phyloP scores from a whole-genome alignment of 2,888 invertebrate species.

The Eilema sororculum region DNA sequence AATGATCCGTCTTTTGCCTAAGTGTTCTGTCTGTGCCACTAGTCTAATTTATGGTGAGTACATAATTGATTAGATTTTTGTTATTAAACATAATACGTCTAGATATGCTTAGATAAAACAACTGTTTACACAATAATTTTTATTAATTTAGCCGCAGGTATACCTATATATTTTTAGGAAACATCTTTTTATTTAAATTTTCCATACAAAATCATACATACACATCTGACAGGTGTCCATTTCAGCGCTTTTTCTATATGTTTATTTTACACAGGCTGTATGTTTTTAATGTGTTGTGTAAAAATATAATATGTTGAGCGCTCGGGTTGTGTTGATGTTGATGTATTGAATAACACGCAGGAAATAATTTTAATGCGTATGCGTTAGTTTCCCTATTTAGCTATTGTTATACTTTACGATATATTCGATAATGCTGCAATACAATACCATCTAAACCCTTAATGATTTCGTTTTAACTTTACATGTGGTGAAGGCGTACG shows the following conservation, averaged over 20 bases:
- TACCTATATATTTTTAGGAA: background rate
- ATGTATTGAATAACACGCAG: background rate
- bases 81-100: too few relatives aligned
- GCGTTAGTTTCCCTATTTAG: constrained; percentile 9
- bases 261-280: background rate
- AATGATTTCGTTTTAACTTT: constrained; percentile 35
- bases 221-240: background rate
- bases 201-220: background rate
- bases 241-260: background rate
- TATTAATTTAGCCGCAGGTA: background rate
- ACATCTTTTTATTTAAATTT: background rate
- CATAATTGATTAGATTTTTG: too few relatives aligned
- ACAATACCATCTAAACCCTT: constrained; percentile 35
- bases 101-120: too few relatives aligned
- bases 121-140: background rate
- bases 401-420: constrained; percentile 27
- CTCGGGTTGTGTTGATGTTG: background rate
- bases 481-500: constrained; percentile 37
- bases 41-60: too few relatives aligned
- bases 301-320: background rate
- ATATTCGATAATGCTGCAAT: constrained; percentile 38
- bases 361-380: background rate
- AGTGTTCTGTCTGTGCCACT: too few relatives aligned
- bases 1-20: too few relatives aligned
- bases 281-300: background rate